Evolutionary conservation across 1,140 invertebrate species (phyloP).

Genomic region (Archegozetes longisetosus): DNA sequence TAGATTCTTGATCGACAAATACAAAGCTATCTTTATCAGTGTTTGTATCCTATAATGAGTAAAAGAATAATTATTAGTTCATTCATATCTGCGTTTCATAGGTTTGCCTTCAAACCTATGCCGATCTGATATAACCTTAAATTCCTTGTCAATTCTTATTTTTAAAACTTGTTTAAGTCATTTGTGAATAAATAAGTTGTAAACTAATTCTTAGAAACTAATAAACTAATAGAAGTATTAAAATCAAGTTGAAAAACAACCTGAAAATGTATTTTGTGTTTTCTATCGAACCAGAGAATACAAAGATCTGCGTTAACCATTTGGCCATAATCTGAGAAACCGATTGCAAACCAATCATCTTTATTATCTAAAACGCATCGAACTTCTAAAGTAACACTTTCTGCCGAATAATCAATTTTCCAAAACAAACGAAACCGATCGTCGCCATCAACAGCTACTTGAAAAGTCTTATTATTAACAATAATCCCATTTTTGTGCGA

Average conservation of each 20-base stretch:
- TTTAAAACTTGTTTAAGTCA: no score
- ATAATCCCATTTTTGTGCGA: background rate
- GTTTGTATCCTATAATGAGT: conserved; percentile 19
- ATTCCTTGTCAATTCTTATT: no score
- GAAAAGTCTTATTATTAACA: conserved; percentile 10
- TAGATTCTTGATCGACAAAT: conserved; percentile 17
- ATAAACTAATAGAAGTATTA: no score
- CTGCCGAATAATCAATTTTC: conserved; percentile 23
- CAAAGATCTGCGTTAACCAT: conserved; percentile 63
- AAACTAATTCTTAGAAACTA: no score
- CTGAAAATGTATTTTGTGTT: conserved; percentile 44
- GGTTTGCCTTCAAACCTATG: no score
- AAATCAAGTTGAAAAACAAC: no score
- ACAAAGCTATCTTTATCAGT: conserved; percentile 22
- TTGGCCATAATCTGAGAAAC: conserved; percentile 78
- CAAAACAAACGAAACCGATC: conserved; percentile 22
- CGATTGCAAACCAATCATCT: conserved; percentile 57
- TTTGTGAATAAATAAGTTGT: no score
- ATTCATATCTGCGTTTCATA: no score
- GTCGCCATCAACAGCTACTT: conserved; percentile 19
- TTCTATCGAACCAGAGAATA: conserved; percentile 55
- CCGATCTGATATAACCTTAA: no score
- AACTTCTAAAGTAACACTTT: conserved; percentile 22
- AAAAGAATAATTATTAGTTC: background rate
- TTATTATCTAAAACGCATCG: conserved; percentile 16